Conservation (phyloP, 2,797 vertebrate genomes). For the Danio kyathit region DNA sequence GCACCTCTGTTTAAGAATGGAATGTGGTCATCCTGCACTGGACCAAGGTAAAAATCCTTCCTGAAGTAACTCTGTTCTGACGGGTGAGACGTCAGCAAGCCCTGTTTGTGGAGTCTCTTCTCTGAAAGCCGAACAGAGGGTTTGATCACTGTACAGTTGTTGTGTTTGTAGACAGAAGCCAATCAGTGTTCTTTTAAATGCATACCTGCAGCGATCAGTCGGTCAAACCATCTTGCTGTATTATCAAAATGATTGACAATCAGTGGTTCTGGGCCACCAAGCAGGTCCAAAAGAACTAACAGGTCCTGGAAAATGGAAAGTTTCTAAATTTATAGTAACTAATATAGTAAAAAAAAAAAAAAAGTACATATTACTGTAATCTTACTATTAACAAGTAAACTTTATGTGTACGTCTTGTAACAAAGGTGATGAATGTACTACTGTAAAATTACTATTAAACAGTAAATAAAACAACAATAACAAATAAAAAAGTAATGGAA, state of each 20-base stretch:
- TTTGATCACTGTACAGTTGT: not conserved
- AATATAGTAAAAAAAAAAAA: too few relatives aligned
- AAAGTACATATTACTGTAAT: too few relatives aligned
- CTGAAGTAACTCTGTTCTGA: constrained; percentile 85
- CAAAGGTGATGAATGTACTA: too few relatives aligned
- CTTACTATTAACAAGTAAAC: too few relatives aligned
- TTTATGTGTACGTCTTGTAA: too few relatives aligned
- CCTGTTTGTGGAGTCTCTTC: constrained; percentile 85
- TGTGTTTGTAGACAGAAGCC: too few relatives aligned
- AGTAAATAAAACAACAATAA: too few relatives aligned
- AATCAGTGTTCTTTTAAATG: not conserved
- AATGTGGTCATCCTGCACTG: constrained; percentile 90
- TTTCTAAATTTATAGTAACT: too few relatives aligned
- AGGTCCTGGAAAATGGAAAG: constrained; percentile 79
- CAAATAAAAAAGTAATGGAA: too few relatives aligned
- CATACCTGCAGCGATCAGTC: constrained; percentile 85
- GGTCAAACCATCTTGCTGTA: constrained; percentile 89
- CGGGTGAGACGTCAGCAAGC: constrained; percentile 83
- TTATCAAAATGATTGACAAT: constrained; percentile 90
- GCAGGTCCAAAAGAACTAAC: constrained; percentile 89
- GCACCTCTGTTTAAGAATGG: constrained; percentile 89
- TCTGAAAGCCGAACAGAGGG: constrained; percentile 72
- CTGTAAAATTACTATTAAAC: too few relatives aligned
- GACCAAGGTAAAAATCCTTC: constrained; percentile 80
- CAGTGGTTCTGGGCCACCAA: constrained; percentile 82